A percentile compares a stretch with the other conserved stretches of the same genome.
Conservation (phyloP, 1,140 invertebrate genomes). For the Holcopasites calliopsidis region DNA sequence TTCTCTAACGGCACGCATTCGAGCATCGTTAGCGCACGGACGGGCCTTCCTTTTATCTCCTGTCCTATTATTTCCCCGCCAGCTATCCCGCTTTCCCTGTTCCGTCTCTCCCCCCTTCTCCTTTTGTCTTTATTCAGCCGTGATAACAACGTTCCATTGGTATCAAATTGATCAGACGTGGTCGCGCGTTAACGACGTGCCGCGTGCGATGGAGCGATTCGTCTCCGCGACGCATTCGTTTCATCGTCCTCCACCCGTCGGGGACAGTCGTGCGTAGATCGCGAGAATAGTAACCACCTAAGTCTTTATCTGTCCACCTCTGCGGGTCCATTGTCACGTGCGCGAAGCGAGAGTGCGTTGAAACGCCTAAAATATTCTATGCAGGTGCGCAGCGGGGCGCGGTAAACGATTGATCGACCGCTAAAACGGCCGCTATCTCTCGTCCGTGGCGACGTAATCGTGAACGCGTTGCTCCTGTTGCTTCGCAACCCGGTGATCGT, state of each 20-base stretch:
- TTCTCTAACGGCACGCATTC: slow-evolving; percentile 13
- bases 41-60: slow-evolving; percentile 38
- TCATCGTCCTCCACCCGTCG: not conserved
- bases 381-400: slow-evolving; percentile 32
- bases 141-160: slow-evolving; percentile 51
- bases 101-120: slow-evolving; percentile 15
- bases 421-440: slow-evolving; percentile 12
- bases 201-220: slow-evolving; percentile 15
- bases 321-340: too few relatives aligned
- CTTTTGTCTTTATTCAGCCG: slow-evolving; percentile 43
- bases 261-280: too few relatives aligned
- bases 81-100: not conserved
- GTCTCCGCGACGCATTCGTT: too few relatives aligned
- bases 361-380: not conserved
- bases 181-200: slow-evolving; percentile 40
- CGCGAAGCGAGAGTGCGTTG: too few relatives aligned
- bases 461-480: slow-evolving; percentile 24
- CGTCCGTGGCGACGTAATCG: slow-evolving; percentile 33
- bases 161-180: slow-evolving; percentile 44
- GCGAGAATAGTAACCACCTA: not conserved
- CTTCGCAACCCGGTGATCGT: slow-evolving; percentile 9
- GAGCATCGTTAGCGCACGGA: slow-evolving; percentile 46
- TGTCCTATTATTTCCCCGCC: slow-evolving; percentile 33
- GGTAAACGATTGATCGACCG: not conserved
- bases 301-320: not conserved